phyloP scores from a whole-genome alignment of 1,140 invertebrate genomes.

The Drosophila kohkoa region DNA sequence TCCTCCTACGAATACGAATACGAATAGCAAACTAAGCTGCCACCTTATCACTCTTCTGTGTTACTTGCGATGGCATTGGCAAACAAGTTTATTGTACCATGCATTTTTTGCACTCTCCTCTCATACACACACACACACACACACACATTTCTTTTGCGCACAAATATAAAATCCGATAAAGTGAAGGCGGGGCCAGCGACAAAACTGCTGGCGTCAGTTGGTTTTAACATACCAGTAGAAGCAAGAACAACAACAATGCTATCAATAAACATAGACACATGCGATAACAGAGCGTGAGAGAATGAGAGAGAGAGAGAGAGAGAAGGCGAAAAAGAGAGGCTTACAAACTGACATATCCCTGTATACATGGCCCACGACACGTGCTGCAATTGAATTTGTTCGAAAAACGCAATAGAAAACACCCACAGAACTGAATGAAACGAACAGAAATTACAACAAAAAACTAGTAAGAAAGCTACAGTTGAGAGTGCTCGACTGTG shows the following conservation, averaged over 20 bases:
- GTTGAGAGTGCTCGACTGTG: background rate
- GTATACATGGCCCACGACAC: constrained; percentile 73
- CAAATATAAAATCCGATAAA: constrained; percentile 76
- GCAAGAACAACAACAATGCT: constrained; percentile 30
- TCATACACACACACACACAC: constrained; percentile 12
- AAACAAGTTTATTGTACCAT: constrained; percentile 81
- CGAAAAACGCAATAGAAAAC: constrained; percentile 80
- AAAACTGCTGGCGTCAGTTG: constrained; percentile 80
- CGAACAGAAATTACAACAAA: constrained; percentile 18
- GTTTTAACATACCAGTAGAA: constrained; percentile 65
- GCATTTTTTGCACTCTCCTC: constrained; percentile 68
- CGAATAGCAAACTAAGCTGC: background rate
- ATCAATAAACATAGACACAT: constrained; percentile 33
- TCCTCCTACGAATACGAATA: constrained; percentile 23
- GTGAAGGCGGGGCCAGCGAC: constrained; percentile 52
- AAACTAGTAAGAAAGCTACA: constrained; percentile 11
- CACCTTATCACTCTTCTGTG: constrained; percentile 4
- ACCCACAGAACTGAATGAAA: constrained; percentile 57
- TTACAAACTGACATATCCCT: constrained; percentile 49
- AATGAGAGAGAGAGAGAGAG: too few relatives aligned
- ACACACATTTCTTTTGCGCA: constrained; percentile 66
- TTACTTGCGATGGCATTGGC: constrained; percentile 33
- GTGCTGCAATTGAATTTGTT: constrained; percentile 81
- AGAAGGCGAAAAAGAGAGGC: constrained; percentile 15
- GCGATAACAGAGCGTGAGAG: background rate